Evolutionary conservation across 2,888 invertebrate species (phyloP), one percentile per base, ranked within the genome.

Genomic region (Caenorhabditis macrosperma): DNA sequence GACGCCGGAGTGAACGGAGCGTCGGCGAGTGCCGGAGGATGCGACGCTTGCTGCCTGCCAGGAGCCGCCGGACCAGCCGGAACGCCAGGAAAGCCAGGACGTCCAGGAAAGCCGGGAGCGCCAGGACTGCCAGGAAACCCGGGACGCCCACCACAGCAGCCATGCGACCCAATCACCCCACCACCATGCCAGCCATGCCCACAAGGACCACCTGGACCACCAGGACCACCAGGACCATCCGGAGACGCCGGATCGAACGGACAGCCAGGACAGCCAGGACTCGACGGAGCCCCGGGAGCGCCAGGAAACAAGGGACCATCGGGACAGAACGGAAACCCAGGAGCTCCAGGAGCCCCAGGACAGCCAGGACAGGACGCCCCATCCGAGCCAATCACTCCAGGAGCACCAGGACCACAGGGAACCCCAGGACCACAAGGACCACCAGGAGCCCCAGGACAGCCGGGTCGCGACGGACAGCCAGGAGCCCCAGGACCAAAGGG

Each of bases 11-110:
- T 82, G 30, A 60, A 55, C 59, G 81, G 81, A 69, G 80, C 77
- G 60, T 54, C 66, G n/a, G 75, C 71, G 20, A 50, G 80, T 54
- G 72, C 82, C 35, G 82, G 82, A 57, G 77, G 78, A 67, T 88
- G 88, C 74, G 87, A 85, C 46, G 86, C 85, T 44, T 88, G 89
- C 81, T 88, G 88, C 61, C 81, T 88, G 26, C 82, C 84, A 52
- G 84, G 84, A 82, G 77, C 82, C 30, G 81, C 84, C 57, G 84
- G 84, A 82, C 81, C 85, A 68, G 83, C 83, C 41, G 83, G 85
- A 67, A 77, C 81, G 22, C 84, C 84, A 48, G 84, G 84, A 82
- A 84, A 78, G 55, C 75, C 74, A 41, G 83, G 83, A 75, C 60
- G 63, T 33, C 83, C 83, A 67, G 83, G 87, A 81, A 84, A 84